These are phyloP conservation scores for Drosophila ogumai DNA, from an alignment of 1,140 invertebrate genomes.

Conservation along the genomic window DNA sequence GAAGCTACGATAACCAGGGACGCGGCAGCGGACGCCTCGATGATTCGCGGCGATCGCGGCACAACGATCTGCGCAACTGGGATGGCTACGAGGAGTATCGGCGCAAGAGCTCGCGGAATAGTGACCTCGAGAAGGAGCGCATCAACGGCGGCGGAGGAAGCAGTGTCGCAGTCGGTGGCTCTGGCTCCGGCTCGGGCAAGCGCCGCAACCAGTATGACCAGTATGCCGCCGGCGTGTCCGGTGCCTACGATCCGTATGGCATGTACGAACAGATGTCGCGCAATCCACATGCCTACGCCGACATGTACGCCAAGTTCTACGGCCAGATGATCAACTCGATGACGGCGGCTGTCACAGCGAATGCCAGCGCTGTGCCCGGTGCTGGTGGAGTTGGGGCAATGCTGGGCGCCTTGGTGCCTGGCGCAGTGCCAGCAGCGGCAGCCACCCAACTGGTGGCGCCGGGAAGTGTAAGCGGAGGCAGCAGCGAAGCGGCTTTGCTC, in stretches of 20 bases:
- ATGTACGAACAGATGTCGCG: conserved; percentile 90
- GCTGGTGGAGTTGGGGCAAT: background rate
- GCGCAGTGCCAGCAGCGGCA: conserved; percentile 86
- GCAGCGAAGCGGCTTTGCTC: conserved; percentile 54
- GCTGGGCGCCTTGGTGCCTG: conserved; percentile 4
- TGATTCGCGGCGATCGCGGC: conserved; percentile 22
- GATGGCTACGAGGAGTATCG: conserved; percentile 79
- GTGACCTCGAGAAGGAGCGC: conserved; percentile 71
- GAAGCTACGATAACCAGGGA: conserved; percentile 38
- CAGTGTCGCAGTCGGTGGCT: conserved; percentile 11
- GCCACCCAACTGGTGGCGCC: conserved; percentile 57
- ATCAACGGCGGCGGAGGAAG: conserved; percentile 33
- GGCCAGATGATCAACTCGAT: conserved; percentile 68
- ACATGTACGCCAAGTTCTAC: conserved; percentile 91
- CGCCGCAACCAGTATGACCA: conserved; percentile 84
- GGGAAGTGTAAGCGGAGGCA: conserved; percentile 11
- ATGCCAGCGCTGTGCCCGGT: background rate
- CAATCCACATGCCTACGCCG: conserved; percentile 91
- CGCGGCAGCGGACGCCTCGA: conserved; percentile 25
- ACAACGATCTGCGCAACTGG: conserved; percentile 44
- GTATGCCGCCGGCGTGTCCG: conserved; percentile 86
- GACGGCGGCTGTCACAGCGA: conserved; percentile 51
- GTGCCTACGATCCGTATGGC: conserved; percentile 71
- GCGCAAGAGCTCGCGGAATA: conserved; percentile 79
- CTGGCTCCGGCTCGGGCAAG: conserved; percentile 46